These are phyloP conservation scores for Dendrolimus pini DNA, from an alignment of 2,888 invertebrate species.

Conservation along the genomic window DNA sequence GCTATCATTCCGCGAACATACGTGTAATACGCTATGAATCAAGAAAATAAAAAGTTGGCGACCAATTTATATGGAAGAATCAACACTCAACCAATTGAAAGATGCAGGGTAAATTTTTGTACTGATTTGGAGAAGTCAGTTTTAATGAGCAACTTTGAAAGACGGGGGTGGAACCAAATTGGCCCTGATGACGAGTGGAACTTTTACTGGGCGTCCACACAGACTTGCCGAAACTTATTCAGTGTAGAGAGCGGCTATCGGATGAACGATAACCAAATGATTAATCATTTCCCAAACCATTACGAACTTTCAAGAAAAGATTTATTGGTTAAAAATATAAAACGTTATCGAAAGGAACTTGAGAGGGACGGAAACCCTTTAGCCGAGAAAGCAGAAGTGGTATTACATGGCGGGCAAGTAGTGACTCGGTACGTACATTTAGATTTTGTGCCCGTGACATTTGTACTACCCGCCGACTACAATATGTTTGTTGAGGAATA, in stretches of 20 bases:
- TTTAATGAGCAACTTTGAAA: conserved; percentile 46
- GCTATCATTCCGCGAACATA: conserved; percentile 21
- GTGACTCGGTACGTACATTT: conserved; percentile 84
- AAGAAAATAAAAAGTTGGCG: conserved; percentile 46
- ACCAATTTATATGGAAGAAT: conserved; percentile 66
- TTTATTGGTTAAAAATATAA: conserved; percentile 96
- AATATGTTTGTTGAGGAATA: conserved; percentile 98
- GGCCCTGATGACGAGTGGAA: conserved; percentile 96
- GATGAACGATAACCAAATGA: conserved; percentile 90
- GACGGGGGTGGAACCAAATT: conserved; percentile 83
- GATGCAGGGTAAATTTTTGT: conserved; percentile 60
- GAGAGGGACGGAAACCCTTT: conserved; percentile 92
- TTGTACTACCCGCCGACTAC: conserved; percentile 95
- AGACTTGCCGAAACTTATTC: conserved; percentile 92
- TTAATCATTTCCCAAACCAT: conserved; percentile 97
- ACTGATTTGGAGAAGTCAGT: conserved; percentile 50
- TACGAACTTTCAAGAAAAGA: conserved; percentile 97
- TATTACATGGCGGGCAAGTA: conserved; percentile 76
- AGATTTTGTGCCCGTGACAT: conserved; percentile 92
- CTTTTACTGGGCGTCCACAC: conserved; percentile 95
- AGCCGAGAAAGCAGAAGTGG: conserved; percentile 82
- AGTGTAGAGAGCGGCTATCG: conserved; percentile 60
- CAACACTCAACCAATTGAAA: conserved; percentile 52
- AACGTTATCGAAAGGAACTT: conserved; percentile 93
- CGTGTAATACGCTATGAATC: conserved; percentile 33